Evolutionary conservation across 92 coral and sea anemone genomes (phyloP).

Genomic region (Heliopora coerulea): DNA sequence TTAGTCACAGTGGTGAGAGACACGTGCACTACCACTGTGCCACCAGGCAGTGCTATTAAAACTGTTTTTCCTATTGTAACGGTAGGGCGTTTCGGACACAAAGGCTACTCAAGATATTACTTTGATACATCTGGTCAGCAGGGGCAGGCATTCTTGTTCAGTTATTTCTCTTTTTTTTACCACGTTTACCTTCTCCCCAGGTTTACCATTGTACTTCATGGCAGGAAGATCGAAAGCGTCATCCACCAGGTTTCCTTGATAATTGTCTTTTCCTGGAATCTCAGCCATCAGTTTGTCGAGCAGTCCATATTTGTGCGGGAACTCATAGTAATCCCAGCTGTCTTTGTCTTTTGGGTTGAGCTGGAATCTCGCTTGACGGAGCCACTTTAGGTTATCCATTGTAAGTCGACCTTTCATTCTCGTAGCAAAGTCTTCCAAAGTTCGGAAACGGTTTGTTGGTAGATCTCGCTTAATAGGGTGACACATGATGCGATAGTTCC

Average conservation of each 20-base stretch:
- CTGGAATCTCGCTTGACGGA: slow-evolving; percentile 43
- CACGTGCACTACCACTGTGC: too few species aligned
- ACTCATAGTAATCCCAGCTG: slow-evolving; percentile 19
- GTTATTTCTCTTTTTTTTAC: too few species aligned
- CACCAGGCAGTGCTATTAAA: too few species aligned
- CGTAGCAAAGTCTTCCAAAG: slow-evolving; percentile 35
- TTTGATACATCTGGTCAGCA: too few species aligned
- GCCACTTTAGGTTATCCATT: slow-evolving; percentile 4
- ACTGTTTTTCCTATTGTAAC: too few species aligned
- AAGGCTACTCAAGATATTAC: too few species aligned
- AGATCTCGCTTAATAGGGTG: slow-evolving; percentile 65
- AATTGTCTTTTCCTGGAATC: slow-evolving; percentile 48
- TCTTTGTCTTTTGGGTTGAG: slow-evolving; percentile 23
- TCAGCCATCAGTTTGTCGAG: slow-evolving; percentile 41
- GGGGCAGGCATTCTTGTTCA: too few species aligned
- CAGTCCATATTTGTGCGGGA: slow-evolving; percentile 18
- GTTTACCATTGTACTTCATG: neutral
- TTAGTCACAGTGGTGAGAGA: too few species aligned
- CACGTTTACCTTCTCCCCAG: neutral
- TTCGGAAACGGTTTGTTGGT: slow-evolving; percentile 48
- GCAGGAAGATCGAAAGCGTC: slow-evolving; percentile 32
- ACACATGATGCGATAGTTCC: slow-evolving; percentile 76
- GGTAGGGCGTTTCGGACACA: too few species aligned
- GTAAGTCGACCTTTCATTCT: slow-evolving; percentile 37
- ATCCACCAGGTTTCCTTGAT: slow-evolving; percentile 38